Conservation (phyloP, 1,140 invertebrate species). For the Neotoxoptera formosana region DNA sequence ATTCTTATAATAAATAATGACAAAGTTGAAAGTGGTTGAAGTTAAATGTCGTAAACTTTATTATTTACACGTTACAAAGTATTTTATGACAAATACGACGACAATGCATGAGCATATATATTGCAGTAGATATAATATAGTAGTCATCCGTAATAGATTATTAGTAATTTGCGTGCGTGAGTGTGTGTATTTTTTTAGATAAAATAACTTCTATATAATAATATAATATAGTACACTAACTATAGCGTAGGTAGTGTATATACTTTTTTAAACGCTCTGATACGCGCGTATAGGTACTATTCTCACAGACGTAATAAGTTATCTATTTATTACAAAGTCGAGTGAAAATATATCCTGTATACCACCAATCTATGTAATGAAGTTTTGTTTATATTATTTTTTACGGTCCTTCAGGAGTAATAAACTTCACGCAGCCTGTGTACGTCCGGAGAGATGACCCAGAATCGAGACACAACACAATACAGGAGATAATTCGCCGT, state of each 20-base stretch:
- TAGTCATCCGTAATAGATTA: neutral
- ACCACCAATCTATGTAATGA: neutral
- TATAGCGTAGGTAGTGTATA: neutral
- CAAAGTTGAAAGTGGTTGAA: neutral
- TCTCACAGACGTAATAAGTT: neutral
- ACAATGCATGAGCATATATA: slow-evolving; percentile 5
- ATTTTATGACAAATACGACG: neutral
- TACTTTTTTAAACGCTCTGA: neutral
- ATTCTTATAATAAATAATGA: neutral
- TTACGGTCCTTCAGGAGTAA: slow-evolving; percentile 72
- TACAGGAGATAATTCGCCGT: slow-evolving; percentile 87
- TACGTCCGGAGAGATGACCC: slow-evolving; percentile 93
- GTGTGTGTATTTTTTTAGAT: neutral
- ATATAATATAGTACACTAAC: neutral
- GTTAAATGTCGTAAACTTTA: neutral
- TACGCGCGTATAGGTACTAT: neutral
- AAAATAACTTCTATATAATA: neutral
- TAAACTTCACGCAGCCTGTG: slow-evolving; percentile 93
- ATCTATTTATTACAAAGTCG: neutral
- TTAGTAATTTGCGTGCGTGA: neutral
- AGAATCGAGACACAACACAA: slow-evolving; percentile 88
- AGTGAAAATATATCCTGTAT: neutral
- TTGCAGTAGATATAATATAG: neutral
- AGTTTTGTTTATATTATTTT: neutral
- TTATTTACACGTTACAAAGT: neutral